Percentiles rank a stretch among this genome's conserved stretches.
These are phyloP conservation scores for Anguilla megastoma DNA, from an alignment of 2,797 vertebrate species.

Conservation along the genomic window DNA sequence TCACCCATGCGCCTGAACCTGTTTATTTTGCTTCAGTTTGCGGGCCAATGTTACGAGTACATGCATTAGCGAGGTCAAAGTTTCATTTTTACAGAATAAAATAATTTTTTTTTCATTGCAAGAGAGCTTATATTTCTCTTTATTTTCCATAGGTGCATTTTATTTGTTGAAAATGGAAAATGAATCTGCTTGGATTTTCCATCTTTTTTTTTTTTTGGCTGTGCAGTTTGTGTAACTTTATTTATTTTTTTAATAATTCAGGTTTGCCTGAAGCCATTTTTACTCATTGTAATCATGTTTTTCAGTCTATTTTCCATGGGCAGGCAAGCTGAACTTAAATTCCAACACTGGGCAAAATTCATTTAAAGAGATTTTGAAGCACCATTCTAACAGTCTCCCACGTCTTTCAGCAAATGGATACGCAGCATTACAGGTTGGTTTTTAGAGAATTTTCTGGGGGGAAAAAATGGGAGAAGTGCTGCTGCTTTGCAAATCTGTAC, in stretches of 20 bases:
- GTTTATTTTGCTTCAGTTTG: background rate
- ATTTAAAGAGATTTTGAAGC: background rate
- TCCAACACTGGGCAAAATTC: background rate
- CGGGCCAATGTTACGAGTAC: background rate
- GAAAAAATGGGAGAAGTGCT: background rate
- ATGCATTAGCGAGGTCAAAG: background rate
- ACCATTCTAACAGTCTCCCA: background rate
- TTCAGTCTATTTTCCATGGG: background rate
- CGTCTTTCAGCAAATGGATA: background rate
- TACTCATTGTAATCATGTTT: constrained; percentile 9
- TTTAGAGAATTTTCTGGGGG: background rate
- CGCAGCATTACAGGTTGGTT: background rate
- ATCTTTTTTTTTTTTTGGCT: background rate
- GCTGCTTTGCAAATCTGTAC: background rate
- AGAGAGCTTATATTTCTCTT: background rate
- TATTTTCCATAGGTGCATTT: background rate
- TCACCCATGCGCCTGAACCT: background rate
- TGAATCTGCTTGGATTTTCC: background rate
- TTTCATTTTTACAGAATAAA: background rate
- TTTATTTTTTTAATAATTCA: background rate
- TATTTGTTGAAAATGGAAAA: background rate
- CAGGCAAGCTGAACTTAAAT: background rate
- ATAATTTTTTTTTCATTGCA: background rate
- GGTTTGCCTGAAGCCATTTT: background rate
- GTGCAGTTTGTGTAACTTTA: background rate